Evolutionary conservation across 2,113 vertebrate species (phyloP).

Genomic region (Tangachromis dhanisi): DNA sequence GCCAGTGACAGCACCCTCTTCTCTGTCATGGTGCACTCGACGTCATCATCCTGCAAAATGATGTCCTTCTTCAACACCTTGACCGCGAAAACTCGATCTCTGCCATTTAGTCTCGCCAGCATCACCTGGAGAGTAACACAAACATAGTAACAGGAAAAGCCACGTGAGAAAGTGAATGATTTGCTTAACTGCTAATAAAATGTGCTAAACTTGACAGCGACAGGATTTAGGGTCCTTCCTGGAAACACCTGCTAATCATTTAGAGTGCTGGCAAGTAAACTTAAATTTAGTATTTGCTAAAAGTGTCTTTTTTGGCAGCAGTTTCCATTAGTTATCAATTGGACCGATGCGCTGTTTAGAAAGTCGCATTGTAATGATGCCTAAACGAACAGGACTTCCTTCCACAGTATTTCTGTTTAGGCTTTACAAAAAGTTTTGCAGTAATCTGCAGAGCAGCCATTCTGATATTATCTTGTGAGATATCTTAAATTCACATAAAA

Average conservation of each 20-base stretch:
- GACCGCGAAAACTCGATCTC: slow-evolving; percentile 84
- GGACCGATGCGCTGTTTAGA: not conserved
- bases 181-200: not conserved
- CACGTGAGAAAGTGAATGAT: not conserved
- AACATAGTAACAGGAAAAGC: not conserved
- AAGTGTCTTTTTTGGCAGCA: not conserved
- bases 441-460: not conserved
- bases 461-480: not conserved
- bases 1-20: slow-evolving; percentile 91
- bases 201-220: not conserved
- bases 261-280: not conserved
- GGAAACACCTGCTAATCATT: not conserved
- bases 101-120: slow-evolving; percentile 83
- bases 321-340: not conserved
- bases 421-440: not conserved
- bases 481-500: not conserved
- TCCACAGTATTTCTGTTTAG: not conserved
- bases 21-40: slow-evolving; percentile 97
- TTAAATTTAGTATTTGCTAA: not conserved
- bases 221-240: not conserved
- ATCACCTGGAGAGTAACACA: slow-evolving; percentile 78
- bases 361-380: not conserved
- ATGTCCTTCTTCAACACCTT: slow-evolving; percentile 98
- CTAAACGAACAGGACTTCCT: not conserved
- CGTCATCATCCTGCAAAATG: slow-evolving; percentile 94